A percentile compares a stretch with the other conserved stretches of the same genome.
Evolutionary conservation across 1,140 invertebrate species (phyloP).

Genomic region (Luehdorfia chinensis): DNA sequence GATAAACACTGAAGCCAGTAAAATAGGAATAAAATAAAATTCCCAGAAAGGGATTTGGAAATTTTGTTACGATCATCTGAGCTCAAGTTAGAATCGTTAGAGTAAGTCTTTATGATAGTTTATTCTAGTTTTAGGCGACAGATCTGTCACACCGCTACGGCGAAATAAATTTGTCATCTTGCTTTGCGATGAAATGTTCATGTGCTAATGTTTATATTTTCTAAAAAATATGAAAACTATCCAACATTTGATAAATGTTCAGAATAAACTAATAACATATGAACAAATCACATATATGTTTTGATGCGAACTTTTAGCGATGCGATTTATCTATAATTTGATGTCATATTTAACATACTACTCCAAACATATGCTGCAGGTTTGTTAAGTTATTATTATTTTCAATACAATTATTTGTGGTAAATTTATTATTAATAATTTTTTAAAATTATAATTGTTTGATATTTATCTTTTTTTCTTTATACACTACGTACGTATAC

Average conservation of each 20-base stretch:
- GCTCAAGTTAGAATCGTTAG: constrained; percentile 35
- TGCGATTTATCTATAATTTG: no score
- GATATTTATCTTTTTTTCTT: no score
- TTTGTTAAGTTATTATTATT: background rate
- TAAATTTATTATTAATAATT: no score
- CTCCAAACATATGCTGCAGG: no score
- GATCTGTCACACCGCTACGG: constrained; percentile 61
- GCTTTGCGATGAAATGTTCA: constrained; percentile 47
- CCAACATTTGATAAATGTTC: no score
- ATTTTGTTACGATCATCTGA: constrained; percentile 19
- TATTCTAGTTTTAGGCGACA: constrained; percentile 60
- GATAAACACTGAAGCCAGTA: background rate
- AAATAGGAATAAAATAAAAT: background rate
- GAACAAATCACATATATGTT: background rate
- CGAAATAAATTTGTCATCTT: constrained; percentile 35
- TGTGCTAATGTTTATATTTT: no score
- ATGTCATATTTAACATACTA: background rate
- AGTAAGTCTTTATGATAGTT: constrained; percentile 60
- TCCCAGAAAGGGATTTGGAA: background rate
- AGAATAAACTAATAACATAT: constrained; percentile 1
- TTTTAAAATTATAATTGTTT: no score
- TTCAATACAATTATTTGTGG: constrained; percentile 6
- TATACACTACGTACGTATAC: no score
- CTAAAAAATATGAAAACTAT: no score
- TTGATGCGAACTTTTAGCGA: constrained; percentile 8